These are phyloP conservation scores for Vicugna pacos DNA, from an alignment of 2,113 vertebrate species.

Conservation along the genomic window DNA sequence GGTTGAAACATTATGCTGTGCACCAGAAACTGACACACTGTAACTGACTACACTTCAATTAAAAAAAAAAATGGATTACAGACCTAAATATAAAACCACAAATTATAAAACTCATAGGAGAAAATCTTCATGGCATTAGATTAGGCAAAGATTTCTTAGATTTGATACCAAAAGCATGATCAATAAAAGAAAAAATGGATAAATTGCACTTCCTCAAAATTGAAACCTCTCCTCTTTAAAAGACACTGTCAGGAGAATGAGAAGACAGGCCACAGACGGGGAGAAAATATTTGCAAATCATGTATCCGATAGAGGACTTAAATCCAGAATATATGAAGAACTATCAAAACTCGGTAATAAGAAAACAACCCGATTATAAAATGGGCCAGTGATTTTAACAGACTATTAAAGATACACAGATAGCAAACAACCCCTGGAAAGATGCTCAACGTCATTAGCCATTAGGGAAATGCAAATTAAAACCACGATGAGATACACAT, in stretches of 20 bases:
- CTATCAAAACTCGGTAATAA: not conserved
- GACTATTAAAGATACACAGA: not conserved
- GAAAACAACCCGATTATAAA: not conserved
- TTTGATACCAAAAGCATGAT: not conserved
- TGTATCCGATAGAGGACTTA: not conserved
- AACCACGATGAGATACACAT: not conserved
- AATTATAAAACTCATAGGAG: not conserved
- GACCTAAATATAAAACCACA: not conserved
- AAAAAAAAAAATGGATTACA: not conserved
- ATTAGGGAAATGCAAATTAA: not conserved
- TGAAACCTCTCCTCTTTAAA: not conserved
- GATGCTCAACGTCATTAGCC: not conserved
- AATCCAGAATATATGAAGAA: not conserved
- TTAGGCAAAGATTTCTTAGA: not conserved
- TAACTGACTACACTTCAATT: too few species aligned
- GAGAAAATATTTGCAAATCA: not conserved
- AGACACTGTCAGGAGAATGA: not conserved
- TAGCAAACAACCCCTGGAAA: not conserved
- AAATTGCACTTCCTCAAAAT: not conserved
- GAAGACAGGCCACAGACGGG: not conserved
- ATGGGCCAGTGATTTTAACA: not conserved
- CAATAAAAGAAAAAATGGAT: not conserved
- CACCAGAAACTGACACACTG: too few species aligned
- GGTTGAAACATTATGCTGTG: too few species aligned
- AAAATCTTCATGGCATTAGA: not conserved